Evolutionary conservation across 2,113 vertebrate species (phyloP).

Genomic region (Zootoca vivipara): DNA sequence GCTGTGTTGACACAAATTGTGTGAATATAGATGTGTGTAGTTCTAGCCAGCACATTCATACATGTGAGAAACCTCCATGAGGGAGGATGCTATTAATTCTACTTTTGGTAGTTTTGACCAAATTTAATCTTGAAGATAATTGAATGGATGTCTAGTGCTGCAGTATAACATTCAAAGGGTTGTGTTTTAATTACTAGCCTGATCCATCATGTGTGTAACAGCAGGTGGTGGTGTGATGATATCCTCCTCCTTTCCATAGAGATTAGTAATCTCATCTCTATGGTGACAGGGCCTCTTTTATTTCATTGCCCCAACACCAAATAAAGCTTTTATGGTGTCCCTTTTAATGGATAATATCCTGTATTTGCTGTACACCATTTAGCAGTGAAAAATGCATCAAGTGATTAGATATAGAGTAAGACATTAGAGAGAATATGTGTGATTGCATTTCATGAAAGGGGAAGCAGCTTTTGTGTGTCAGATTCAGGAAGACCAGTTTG

Average conservation of each 20-base stretch:
- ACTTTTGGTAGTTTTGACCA: background rate
- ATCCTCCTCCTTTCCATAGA: background rate
- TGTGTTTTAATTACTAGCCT: background rate
- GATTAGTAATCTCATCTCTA: background rate
- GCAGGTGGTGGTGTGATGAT: background rate
- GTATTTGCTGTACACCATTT: background rate
- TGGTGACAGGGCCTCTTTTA: background rate
- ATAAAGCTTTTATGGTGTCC: background rate
- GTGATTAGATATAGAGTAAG: conserved; percentile 5
- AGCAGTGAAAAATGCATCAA: conserved; percentile 36
- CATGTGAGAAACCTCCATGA: background rate
- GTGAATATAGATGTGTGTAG: background rate
- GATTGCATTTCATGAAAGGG: conserved; percentile 9
- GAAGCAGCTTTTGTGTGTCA: background rate
- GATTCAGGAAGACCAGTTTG: background rate
- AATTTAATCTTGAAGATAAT: background rate
- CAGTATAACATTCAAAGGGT: background rate
- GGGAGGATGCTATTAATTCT: background rate
- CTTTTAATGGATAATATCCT: background rate
- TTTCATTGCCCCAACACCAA: background rate
- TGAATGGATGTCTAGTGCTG: background rate
- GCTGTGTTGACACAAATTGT: conserved; percentile 23
- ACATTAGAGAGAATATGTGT: conserved; percentile 7
- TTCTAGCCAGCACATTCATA: background rate
- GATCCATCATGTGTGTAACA: background rate